Evolutionary conservation across 2,797 vertebrate species (phyloP).

Genomic region (Morelia viridis): DNA sequence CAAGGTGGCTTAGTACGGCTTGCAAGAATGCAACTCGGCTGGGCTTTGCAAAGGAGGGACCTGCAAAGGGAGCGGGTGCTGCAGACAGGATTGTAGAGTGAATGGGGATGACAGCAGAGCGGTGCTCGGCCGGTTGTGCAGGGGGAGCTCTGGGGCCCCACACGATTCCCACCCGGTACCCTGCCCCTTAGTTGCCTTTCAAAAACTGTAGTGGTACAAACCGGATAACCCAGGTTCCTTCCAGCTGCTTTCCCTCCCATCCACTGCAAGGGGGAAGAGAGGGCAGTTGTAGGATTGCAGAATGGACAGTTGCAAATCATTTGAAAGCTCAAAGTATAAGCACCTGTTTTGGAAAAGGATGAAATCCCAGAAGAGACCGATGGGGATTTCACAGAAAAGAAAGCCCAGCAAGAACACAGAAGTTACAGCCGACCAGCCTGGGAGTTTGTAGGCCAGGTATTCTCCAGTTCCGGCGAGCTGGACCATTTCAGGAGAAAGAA

Average conservation of each 20-base stretch:
- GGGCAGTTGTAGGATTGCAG: background rate
- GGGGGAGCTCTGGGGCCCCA: background rate
- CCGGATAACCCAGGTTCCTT: too few relatives aligned
- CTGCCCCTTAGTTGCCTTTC: background rate
- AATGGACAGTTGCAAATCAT: background rate
- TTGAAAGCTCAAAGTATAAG: background rate
- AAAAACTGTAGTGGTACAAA: accelerated
- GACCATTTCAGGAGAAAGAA: background rate
- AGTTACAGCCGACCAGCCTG: too few relatives aligned
- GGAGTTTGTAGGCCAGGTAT: background rate
- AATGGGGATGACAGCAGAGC: background rate
- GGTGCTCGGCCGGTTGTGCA: background rate
- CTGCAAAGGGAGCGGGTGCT: constrained; percentile 46
- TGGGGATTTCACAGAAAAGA: background rate
- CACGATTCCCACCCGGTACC: background rate
- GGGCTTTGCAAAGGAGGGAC: constrained; percentile 54
- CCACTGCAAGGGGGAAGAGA: background rate
- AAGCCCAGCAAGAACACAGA: background rate
- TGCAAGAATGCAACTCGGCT: constrained; percentile 42
- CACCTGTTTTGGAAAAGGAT: background rate
- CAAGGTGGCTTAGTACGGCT: constrained; percentile 60
- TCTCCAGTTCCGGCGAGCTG: background rate
- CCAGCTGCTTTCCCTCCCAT: background rate
- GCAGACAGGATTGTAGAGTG: background rate
- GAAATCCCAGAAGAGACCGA: background rate